phyloP scores from a whole-genome alignment of 1,140 invertebrate species.

The Drosophila nannoptera region DNA sequence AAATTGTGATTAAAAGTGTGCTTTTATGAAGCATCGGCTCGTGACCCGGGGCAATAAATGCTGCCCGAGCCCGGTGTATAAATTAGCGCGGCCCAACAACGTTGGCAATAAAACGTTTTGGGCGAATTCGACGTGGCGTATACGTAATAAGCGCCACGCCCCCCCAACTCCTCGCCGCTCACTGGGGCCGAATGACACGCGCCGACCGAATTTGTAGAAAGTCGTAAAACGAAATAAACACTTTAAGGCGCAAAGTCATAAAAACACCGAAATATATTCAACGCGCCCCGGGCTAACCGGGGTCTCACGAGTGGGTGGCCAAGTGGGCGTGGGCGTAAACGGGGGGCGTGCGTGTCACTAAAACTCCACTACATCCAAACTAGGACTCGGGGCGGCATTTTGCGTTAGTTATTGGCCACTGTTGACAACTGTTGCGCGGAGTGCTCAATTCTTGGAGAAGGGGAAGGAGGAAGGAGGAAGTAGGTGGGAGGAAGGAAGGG shows the following conservation, averaged over 20 bases:
- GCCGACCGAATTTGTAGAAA: conserved; percentile 68
- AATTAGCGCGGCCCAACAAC: conserved; percentile 61
- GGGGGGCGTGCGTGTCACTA: conserved; percentile 29
- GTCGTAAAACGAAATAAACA: conserved; percentile 74
- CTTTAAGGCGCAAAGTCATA: conserved; percentile 72
- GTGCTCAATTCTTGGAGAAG: no score
- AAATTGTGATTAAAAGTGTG: conserved; percentile 71
- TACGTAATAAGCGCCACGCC: conserved; percentile 33
- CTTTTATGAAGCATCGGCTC: conserved; percentile 66
- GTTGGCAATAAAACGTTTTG: conserved; percentile 69
- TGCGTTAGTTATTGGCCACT: conserved; percentile 24
- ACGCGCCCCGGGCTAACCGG: neutral
- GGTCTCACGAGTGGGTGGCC: conserved; percentile 8
- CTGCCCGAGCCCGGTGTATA: conserved; percentile 51
- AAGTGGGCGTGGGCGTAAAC: conserved; percentile 8
- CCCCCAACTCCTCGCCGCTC: conserved; percentile 18
- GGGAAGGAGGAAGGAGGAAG: no score
- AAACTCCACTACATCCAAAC: conserved; percentile 35
- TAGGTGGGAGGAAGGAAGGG: no score
- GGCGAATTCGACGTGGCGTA: conserved; percentile 33
- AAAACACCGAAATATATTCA: conserved; percentile 64
- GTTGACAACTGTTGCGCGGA: conserved; percentile 38
- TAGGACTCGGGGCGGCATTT: conserved; percentile 20
- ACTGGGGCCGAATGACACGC: conserved; percentile 64
- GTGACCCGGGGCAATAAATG: conserved; percentile 57